phyloP scores from a whole-genome alignment of 2,888 invertebrate species.

The Mystacides longicornis region DNA sequence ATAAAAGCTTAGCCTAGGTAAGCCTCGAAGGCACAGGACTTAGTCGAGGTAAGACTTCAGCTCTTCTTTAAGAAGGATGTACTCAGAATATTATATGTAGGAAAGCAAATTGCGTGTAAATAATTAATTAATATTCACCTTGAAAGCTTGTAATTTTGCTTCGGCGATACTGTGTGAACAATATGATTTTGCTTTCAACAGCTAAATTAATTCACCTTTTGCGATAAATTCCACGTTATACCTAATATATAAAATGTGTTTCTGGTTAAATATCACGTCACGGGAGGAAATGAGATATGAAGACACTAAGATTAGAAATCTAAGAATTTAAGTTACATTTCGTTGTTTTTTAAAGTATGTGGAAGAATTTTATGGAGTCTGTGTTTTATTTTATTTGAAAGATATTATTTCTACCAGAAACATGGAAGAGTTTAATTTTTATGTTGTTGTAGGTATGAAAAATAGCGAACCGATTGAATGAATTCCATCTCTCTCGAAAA shows the following conservation, averaged over 20 bases:
- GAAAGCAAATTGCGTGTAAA: constrained; percentile 22
- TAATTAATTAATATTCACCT: constrained; percentile 23
- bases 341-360: no score
- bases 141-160: constrained; percentile 25
- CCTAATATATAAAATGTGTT: background rate
- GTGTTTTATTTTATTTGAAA: no score
- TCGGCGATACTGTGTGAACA: constrained; percentile 22
- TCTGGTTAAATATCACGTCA: no score
- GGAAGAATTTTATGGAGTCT: no score
- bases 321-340: no score
- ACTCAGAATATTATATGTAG: constrained; percentile 3
- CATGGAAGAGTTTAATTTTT: no score
- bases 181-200: constrained; percentile 23
- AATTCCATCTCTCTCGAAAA: no score
- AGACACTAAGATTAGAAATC: no score
- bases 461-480: no score
- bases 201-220: constrained; percentile 21
- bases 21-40: constrained; percentile 1
- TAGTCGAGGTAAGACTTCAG: background rate
- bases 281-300: no score
- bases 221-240: constrained; percentile 2
- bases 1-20: background rate
- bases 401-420: no score
- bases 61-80: constrained; percentile 1
- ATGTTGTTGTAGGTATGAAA: no score